A percentile compares a stretch with the other conserved stretches of the same genome.
phyloP scores from a whole-genome alignment of 2,113 vertebrate species.

The Rhinoptilus africanus region DNA sequence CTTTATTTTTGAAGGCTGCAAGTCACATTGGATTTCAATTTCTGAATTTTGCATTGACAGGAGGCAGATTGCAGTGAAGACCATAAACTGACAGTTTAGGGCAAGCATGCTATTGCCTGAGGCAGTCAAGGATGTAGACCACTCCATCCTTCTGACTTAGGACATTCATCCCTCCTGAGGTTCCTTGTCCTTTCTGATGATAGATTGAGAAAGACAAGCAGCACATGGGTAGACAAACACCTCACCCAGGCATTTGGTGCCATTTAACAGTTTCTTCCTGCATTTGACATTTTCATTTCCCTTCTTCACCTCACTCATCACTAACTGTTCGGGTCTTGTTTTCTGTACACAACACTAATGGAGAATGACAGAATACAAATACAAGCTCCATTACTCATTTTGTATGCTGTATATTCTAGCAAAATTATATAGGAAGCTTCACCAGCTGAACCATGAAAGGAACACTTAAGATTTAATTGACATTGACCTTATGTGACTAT shows the following conservation, averaged over 20 bases:
- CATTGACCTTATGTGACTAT: background rate
- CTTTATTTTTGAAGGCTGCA: constrained; percentile 34
- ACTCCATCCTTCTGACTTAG: constrained; percentile 56
- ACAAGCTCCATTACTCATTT: constrained; percentile 58
- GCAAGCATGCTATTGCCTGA: constrained; percentile 65
- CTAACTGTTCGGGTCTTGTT: constrained; percentile 71
- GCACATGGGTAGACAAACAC: constrained; percentile 84
- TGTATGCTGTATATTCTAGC: constrained; percentile 28
- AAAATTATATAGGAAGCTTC: constrained; percentile 21
- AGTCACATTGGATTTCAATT: constrained; percentile 32
- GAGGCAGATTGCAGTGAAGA: constrained; percentile 67
- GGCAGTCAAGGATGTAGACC: constrained; percentile 62
- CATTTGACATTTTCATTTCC: constrained; percentile 87
- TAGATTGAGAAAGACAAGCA: constrained; percentile 84
- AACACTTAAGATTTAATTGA: constrained; percentile 57
- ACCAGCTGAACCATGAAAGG: constrained; percentile 10
- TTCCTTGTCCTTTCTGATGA: constrained; percentile 80
- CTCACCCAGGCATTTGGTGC: constrained; percentile 81
- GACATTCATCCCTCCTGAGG: constrained; percentile 78
- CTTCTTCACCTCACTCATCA: constrained; percentile 75
- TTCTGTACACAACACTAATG: constrained; percentile 67
- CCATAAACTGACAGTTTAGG: constrained; percentile 73
- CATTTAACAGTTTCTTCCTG: constrained; percentile 84
- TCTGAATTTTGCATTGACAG: constrained; percentile 69
- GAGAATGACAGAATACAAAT: constrained; percentile 73